Percentiles rank a stretch among this genome's conserved stretches.
Conservation (phyloP, 1,140 invertebrate genomes). For the Dendroctonus valens region DNA sequence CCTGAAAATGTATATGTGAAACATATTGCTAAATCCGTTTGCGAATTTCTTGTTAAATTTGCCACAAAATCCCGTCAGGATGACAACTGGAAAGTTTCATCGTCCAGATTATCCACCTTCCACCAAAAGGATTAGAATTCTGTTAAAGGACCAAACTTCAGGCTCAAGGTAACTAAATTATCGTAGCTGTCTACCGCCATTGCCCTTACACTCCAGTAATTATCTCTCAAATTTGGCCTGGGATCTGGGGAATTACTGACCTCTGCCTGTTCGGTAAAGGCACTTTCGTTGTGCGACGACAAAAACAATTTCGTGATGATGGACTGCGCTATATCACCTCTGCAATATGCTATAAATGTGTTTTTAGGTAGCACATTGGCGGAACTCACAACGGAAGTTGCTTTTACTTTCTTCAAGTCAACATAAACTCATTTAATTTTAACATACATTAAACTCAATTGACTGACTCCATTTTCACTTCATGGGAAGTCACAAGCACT, state of each 20-base stretch:
- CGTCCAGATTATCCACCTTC: constrained; percentile 12
- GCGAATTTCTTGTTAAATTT: no score
- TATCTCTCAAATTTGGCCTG: constrained; percentile 51
- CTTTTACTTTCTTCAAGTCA: no score
- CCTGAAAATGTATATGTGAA: no score
- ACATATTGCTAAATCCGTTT: no score
- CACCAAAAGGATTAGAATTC: constrained; percentile 17
- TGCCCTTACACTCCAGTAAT: constrained; percentile 46
- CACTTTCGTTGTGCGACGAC: constrained; percentile 32
- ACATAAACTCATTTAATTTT: no score
- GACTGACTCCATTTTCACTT: no score
- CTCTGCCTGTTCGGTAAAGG: constrained; percentile 31
- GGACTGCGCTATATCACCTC: background rate
- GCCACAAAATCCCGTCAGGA: no score
- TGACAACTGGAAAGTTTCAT: constrained; percentile 10
- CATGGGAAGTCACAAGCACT: no score
- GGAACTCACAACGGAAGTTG: background rate
- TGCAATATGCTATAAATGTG: no score
- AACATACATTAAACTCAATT: no score
- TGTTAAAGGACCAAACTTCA: constrained; percentile 24
- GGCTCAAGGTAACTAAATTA: constrained; percentile 45
- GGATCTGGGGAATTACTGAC: constrained; percentile 47
- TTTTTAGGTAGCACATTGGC: background rate
- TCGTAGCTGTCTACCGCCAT: constrained; percentile 40
- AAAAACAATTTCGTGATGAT: constrained; percentile 33